Conservation (phyloP, 2,113 vertebrate species). For the Gavia stellata region DNA sequence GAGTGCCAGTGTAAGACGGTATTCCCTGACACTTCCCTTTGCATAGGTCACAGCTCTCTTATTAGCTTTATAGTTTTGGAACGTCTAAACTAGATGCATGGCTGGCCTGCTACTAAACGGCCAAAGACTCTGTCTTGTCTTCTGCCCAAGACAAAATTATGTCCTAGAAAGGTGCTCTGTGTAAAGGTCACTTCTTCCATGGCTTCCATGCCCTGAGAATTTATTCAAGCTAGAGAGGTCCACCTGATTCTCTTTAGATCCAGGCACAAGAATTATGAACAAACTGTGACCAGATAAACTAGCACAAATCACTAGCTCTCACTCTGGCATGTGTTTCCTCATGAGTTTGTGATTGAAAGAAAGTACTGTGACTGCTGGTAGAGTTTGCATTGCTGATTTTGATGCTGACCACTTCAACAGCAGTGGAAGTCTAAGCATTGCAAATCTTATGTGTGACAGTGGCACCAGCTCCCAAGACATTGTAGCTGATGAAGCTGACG, state of each 20-base stretch:
- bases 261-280: neutral
- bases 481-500: neutral
- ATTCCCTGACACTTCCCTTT: slow-evolving; percentile 2
- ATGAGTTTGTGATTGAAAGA: neutral
- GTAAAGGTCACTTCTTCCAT: neutral
- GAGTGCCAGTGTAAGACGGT: neutral
- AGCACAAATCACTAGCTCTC: neutral
- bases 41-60: slow-evolving; percentile 8
- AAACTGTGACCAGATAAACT: neutral
- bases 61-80: neutral
- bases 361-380: neutral
- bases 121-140: neutral
- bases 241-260: neutral
- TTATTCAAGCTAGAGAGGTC: neutral
- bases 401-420: neutral
- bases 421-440: neutral
- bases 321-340: neutral
- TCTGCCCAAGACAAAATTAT: neutral
- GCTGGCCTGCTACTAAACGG: neutral
- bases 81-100: neutral
- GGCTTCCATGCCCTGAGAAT: neutral
- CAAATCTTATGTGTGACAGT: neutral
- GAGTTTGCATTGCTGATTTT: neutral
- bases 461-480: neutral
- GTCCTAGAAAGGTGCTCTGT: neutral